Conservation (phyloP, 2,888 invertebrate genomes). For the Acrobasis consociella region DNA sequence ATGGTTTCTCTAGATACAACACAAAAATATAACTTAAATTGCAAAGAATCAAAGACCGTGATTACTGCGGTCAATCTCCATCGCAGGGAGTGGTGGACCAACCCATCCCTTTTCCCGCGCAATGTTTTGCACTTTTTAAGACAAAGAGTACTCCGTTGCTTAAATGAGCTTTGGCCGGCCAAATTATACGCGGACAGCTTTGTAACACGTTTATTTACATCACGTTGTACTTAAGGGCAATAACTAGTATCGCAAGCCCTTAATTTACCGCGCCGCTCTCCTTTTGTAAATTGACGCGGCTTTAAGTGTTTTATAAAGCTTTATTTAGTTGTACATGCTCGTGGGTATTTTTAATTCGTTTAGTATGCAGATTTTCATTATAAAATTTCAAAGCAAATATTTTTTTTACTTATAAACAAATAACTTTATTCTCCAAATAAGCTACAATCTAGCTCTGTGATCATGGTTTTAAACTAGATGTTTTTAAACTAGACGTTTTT, state of each 20-base stretch:
- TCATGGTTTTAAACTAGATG: too few relatives aligned
- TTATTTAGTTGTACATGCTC: conserved; percentile 37
- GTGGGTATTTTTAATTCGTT: conserved; percentile 1
- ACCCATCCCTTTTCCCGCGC: conserved; percentile 72
- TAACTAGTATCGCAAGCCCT: conserved; percentile 71
- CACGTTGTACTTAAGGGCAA: conserved; percentile 81
- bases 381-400: neutral
- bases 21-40: conserved; percentile 35
- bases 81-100: conserved; percentile 66
- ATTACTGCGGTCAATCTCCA: conserved; percentile 68
- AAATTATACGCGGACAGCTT: conserved; percentile 74
- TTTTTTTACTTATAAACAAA: neutral
- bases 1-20: too few relatives aligned
- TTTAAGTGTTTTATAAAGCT: conserved; percentile 59
- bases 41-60: conserved; percentile 69
- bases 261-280: conserved; percentile 67
- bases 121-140: conserved; percentile 75
- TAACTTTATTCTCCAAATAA: too few relatives aligned
- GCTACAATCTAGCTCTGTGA: too few relatives aligned
- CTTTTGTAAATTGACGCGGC: conserved; percentile 52
- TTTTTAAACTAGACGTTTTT: too few relatives aligned
- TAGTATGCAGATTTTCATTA: neutral
- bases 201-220: conserved; percentile 76
- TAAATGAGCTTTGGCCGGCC: conserved; percentile 77
- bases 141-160: conserved; percentile 65